Evolutionary conservation across 2,797 vertebrate genomes (phyloP).

Genomic region (Sphenodon punctatus): DNA sequence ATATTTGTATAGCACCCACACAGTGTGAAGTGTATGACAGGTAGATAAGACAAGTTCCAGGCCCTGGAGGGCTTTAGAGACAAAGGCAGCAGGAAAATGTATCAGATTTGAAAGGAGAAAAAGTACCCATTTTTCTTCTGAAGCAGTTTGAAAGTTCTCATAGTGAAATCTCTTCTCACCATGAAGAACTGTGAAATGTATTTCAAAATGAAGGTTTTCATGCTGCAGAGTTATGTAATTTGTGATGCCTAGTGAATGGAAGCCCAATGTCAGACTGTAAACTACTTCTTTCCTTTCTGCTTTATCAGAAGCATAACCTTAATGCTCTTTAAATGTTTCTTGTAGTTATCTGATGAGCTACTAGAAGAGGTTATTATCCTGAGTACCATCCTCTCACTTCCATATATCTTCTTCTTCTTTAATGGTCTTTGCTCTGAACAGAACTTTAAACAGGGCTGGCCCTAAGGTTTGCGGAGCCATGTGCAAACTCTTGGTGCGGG

Average conservation of each 20-base stretch:
- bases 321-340: neutral
- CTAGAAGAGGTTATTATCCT: neutral
- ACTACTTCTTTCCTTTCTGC: neutral
- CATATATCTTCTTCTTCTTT: neutral
- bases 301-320: neutral
- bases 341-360: neutral
- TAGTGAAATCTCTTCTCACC: conserved; percentile 9
- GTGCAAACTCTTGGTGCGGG: too few relatives aligned
- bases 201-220: neutral
- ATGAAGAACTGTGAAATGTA: conserved; percentile 7
- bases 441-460: neutral
- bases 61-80: neutral
- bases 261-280: neutral
- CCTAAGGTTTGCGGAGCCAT: too few relatives aligned
- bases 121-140: neutral
- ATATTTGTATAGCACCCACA: neutral
- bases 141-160: neutral
- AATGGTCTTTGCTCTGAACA: neutral
- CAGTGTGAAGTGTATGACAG: neutral
- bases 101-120: neutral
- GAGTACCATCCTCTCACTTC: neutral
- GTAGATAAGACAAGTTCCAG: neutral
- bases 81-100: neutral
- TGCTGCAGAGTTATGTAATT: neutral
- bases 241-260: neutral